phyloP scores from a whole-genome alignment of 2,113 vertebrate genomes.

The rat (Rattus norvegicus) region DNA sequence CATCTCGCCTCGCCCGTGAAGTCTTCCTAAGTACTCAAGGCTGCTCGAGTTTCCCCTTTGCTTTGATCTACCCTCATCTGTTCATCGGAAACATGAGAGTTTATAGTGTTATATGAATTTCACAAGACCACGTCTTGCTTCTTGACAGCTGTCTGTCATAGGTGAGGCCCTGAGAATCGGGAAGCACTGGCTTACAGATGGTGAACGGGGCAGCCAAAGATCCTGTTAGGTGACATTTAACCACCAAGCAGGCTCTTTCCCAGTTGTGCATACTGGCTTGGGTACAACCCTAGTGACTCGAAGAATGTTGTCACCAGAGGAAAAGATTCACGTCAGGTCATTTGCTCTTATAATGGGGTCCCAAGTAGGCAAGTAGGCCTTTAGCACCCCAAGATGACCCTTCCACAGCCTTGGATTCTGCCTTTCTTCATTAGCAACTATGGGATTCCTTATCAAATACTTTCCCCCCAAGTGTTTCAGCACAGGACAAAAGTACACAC shows the following conservation, averaged over 20 bases:
- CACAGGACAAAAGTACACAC: constrained; percentile 7
- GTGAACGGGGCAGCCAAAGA: neutral
- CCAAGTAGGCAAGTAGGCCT: neutral
- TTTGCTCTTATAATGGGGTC: neutral
- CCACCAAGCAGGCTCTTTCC: neutral
- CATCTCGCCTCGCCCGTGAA: neutral
- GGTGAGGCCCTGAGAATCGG: neutral
- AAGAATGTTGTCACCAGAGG: neutral
- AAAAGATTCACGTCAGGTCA: neutral
- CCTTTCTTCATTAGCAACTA: neutral
- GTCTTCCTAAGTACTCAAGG: neutral
- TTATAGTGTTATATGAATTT: neutral
- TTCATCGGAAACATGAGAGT: neutral
- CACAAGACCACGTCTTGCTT: neutral
- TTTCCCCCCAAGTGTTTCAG: neutral
- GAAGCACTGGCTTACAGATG: neutral
- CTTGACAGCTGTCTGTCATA: neutral
- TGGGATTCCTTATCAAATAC: neutral
- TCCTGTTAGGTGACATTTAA: neutral
- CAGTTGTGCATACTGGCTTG: neutral
- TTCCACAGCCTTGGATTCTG: neutral
- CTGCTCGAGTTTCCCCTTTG: neutral
- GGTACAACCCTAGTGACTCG: neutral
- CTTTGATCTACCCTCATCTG: neutral
- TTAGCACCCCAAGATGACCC: neutral